phyloP scores from a whole-genome alignment of 2,888 invertebrate species.

The Hirtodrosophila alboralis region DNA sequence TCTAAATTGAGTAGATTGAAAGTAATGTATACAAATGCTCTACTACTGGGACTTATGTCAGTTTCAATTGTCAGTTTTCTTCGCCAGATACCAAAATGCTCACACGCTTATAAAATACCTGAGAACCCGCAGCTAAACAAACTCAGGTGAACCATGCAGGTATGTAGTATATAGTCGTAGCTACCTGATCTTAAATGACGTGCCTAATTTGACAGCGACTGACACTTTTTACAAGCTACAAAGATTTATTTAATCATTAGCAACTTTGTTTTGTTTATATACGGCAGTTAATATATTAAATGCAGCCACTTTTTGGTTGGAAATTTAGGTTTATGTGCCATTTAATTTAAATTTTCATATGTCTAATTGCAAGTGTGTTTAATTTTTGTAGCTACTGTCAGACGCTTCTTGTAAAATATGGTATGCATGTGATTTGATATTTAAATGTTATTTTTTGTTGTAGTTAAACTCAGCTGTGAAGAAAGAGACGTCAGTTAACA shows the following conservation, averaged over 20 bases:
- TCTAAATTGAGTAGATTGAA: constrained; percentile 36
- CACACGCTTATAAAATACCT: neutral
- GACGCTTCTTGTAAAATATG: too few species aligned
- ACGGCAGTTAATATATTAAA: constrained; percentile 51
- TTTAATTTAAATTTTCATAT: constrained; percentile 58
- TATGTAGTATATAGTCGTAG: constrained; percentile 15
- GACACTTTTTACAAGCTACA: constrained; percentile 52
- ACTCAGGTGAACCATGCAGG: constrained; percentile 18
- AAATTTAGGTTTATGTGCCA: constrained; percentile 68
- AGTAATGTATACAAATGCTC: constrained; percentile 41
- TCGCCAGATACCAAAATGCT: constrained; percentile 13
- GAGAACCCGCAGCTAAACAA: constrained; percentile 1
- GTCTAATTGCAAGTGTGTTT: constrained; percentile 57
- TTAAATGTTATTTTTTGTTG: too few species aligned
- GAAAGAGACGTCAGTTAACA: too few species aligned
- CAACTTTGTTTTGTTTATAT: constrained; percentile 15
- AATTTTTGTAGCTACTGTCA: neutral
- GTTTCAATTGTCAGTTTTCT: constrained; percentile 4
- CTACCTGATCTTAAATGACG: constrained; percentile 31
- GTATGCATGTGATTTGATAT: too few species aligned
- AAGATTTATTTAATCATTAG: constrained; percentile 73
- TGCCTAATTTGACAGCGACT: constrained; percentile 63
- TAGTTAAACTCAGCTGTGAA: too few species aligned
- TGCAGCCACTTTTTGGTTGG: constrained; percentile 50
- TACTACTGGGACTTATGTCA: constrained; percentile 23